Evolutionary conservation across 2,888 invertebrate genomes (phyloP).

Genomic region (Lumbricus terrestris): DNA sequence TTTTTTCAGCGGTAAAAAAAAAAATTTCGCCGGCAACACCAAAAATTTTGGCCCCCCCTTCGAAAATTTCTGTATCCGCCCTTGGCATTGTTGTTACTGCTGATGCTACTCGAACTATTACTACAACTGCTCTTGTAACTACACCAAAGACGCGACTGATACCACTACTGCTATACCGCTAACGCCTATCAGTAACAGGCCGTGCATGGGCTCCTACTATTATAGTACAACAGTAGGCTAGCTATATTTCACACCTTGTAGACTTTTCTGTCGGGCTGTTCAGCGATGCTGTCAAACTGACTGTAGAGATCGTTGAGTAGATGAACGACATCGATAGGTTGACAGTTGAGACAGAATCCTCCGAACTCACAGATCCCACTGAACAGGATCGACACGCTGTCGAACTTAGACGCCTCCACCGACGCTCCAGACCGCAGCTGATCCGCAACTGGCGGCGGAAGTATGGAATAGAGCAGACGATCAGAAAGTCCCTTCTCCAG

Average conservation of each 20-base stretch:
- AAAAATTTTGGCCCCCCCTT: too few relatives aligned
- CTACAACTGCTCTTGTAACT: background rate
- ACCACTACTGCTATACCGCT: background rate
- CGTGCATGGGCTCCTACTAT: background rate
- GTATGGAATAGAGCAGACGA: constrained; percentile 41
- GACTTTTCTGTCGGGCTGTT: constrained; percentile 35
- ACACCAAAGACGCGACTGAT: too few relatives aligned
- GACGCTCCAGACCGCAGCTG: constrained; percentile 38
- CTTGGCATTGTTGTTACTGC: background rate
- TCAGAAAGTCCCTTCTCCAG: constrained; percentile 38
- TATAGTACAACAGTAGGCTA: too few relatives aligned
- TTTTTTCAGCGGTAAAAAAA: too few relatives aligned
- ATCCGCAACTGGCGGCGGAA: constrained; percentile 41
- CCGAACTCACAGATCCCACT: constrained; percentile 39
- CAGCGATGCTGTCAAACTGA: constrained; percentile 37
- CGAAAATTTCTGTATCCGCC: too few relatives aligned
- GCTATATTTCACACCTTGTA: constrained; percentile 35
- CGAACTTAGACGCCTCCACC: constrained; percentile 42
- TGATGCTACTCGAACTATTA: background rate
- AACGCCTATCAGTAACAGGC: background rate
- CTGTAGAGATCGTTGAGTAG: constrained; percentile 39
- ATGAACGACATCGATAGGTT: constrained; percentile 37
- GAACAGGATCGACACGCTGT: constrained; percentile 36
- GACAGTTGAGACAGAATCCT: constrained; percentile 33
- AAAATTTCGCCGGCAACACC: too few relatives aligned